These are phyloP conservation scores for Protonemura montana DNA, from an alignment of 2,888 invertebrate species.

Conservation along the genomic window DNA sequence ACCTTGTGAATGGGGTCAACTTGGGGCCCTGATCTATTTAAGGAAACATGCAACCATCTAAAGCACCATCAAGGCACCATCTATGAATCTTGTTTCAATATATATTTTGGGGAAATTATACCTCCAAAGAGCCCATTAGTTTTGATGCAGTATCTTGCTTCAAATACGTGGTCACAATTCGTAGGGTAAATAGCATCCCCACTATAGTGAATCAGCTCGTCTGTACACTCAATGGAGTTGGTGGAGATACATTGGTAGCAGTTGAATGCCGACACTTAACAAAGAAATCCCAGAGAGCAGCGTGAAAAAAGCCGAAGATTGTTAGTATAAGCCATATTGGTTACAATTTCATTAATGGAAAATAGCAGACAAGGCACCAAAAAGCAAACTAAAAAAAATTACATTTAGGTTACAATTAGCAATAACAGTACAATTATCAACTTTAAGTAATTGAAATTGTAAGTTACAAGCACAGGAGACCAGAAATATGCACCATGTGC, in stretches of 20 bases:
- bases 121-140: slow-evolving; percentile 63
- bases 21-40: not conserved
- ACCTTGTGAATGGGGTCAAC: not conserved
- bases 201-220: slow-evolving; percentile 69
- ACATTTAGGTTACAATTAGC: no score
- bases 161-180: slow-evolving; percentile 76
- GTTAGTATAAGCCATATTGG: no score
- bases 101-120: slow-evolving; percentile 41
- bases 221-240: slow-evolving; percentile 70
- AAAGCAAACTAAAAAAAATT: no score
- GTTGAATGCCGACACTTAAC: slow-evolving; percentile 53
- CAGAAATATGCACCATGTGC: not conserved
- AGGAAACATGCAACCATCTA: not conserved
- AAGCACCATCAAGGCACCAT: no score
- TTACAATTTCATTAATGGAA: no score
- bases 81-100: not conserved
- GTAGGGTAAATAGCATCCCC: slow-evolving; percentile 62
- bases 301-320: slow-evolving; percentile 7
- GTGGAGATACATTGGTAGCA: slow-evolving; percentile 84
- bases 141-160: slow-evolving; percentile 86
- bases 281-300: slow-evolving; percentile 31
- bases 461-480: no score
- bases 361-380: no score
- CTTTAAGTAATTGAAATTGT: no score
- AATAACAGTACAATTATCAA: no score